Evolutionary conservation across 1,140 invertebrate species (phyloP).

Genomic region (Elymnias hypermnestra): DNA sequence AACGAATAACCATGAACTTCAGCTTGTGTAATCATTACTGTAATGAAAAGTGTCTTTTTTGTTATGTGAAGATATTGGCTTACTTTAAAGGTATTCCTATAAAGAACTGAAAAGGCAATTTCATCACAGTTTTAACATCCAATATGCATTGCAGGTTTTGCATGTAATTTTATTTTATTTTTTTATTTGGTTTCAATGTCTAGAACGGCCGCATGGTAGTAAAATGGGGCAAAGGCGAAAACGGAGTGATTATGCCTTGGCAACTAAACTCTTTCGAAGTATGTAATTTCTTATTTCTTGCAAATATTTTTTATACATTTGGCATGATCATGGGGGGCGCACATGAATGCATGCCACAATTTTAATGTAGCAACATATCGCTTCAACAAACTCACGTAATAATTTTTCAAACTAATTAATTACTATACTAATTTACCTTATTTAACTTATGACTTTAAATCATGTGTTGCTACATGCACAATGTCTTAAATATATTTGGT

Average conservation of each 20-base stretch:
- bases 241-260: constrained; percentile 70
- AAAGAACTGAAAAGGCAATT: constrained; percentile 10
- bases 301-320: constrained; percentile 26
- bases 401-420: no score
- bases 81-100: background rate
- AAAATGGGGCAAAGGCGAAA: constrained; percentile 69
- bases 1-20: no score
- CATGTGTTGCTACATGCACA: no score
- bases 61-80: background rate
- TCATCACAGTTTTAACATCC: constrained; percentile 5
- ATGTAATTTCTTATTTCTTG: constrained; percentile 48
- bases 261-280: constrained; percentile 65
- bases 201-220: constrained; percentile 74
- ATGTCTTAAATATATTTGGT: no score
- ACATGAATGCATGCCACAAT: constrained; percentile 4
- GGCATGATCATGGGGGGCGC: constrained; percentile 3
- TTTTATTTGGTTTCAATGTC: constrained; percentile 62
- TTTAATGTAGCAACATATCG: constrained; percentile 1
- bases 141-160: constrained; percentile 27
- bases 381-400: no score
- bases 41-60: background rate
- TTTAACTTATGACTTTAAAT: no score
- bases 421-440: no score
- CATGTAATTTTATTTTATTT: constrained; percentile 60
- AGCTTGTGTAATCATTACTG: background rate